phyloP scores from a whole-genome alignment of 2,113 vertebrate species.

The Otis tarda region DNA sequence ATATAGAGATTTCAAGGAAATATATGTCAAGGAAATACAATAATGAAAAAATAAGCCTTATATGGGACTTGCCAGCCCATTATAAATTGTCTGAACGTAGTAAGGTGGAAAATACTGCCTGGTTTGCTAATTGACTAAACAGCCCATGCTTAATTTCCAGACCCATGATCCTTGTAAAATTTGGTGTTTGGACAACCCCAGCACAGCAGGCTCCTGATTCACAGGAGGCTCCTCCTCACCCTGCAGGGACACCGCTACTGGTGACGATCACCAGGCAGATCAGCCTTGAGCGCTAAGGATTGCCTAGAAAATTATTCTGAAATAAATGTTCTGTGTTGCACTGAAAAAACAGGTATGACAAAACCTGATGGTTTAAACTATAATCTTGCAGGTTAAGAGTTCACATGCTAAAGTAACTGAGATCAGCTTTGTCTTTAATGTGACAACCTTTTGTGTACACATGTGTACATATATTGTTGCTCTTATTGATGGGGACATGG shows the following conservation, averaged over 20 bases:
- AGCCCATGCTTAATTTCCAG: background rate
- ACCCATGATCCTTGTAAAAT: background rate
- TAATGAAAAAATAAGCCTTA: background rate
- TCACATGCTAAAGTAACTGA: background rate
- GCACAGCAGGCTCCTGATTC: background rate
- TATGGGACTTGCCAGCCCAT: background rate
- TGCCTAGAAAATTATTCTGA: background rate
- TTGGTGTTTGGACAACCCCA: background rate
- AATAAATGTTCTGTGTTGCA: background rate
- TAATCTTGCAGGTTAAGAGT: background rate
- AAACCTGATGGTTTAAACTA: background rate
- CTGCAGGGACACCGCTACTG: background rate
- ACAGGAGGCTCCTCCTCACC: background rate
- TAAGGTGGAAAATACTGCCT: background rate
- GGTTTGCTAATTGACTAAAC: background rate
- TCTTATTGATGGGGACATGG: background rate
- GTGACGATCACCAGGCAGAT: background rate
- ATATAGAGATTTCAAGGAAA: background rate
- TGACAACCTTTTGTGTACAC: background rate
- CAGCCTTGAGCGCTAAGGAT: background rate
- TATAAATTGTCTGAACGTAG: background rate
- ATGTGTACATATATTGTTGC: background rate
- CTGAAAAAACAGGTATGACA: background rate
- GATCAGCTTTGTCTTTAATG: background rate
- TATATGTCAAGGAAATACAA: fast-evolving